Base-by-base conservation (phyloP, 2,113 vertebrate genomes). In the Drymodes brunneopygia region DNA sequence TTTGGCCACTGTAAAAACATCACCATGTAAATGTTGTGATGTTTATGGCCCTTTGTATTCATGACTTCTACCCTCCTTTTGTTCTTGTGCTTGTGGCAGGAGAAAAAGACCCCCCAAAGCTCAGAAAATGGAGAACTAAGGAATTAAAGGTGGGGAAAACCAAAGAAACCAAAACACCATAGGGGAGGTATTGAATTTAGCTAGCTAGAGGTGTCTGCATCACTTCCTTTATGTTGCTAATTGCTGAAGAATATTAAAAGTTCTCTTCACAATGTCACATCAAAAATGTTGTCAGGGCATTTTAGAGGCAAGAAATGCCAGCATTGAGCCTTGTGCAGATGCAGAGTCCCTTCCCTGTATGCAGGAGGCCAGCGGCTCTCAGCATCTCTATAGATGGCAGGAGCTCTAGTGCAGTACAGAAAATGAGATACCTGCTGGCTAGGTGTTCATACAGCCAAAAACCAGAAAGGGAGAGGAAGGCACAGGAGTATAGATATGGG, bases 351-450 rank as follows among this genome's bases (percentile, higher is more conserved):
- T 36, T 57, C 47, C 22, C 17, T 42, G 7, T 6, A 11, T 2
- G 10, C 1, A 1, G 12, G 22, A 36, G 47, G 17, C 18, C 15
- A 22, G 14, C 2, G 2, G 8, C 4, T 54, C 48, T 24, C 60
- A 64, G 27, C 44, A 57, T 22, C 56, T 48, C 1, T 35, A 7
- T 18, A 1, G 0, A 11, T 42, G 25, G 10, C 58, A 60, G 11
- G 21, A 48, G 25, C 27, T 54, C 25, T 6, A 29, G 15, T 20
- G 16, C 8, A 23, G 17, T 13, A 27, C 14, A 83, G 27, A 77
- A 48, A 53, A 66, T 72, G 3, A n/a, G 50, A 47, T 18, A 12
- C 8, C 67, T 50, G 1, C 53, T 56, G 29, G 33, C 9, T 36
- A 20, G 13, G 14, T 50, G 54, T 51, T 75, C 15, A 10, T 44